Evolutionary conservation across 2,797 vertebrate genomes (phyloP), one percentile per base, ranked within the genome.

Genomic region (Alfaro cultratus): DNA sequence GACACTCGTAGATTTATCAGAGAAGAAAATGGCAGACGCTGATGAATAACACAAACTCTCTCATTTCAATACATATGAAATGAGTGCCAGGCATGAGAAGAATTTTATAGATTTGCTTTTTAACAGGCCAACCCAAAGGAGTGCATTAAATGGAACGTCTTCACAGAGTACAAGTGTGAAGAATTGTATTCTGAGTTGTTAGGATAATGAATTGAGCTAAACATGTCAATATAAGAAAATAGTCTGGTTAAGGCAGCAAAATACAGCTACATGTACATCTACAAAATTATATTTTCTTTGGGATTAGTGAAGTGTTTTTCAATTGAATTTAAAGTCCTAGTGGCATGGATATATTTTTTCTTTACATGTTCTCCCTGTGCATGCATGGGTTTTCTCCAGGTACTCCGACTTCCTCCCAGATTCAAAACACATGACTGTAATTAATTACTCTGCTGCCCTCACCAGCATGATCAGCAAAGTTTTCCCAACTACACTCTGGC

Each of bases 1-100:
- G 15, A 72, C 84, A 85, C 85, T 93, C 92, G 91, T 91, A 89
- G 92, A 89, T 73, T 74, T 60, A 77, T 85, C 82, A 73, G 64
- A 1, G 83, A 71, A 78, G 81, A 64, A 83, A 81, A 86, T 81
- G 76, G 88, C 81, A 75, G 79, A 76, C 85, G 80, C 47, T 53
- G 47, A 29, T 21, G 34, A 71, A 53, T 21, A 45, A 43, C 36
- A 46, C 55, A 46, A 62, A 43, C 41, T 23, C 26, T 16, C 68
- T 45, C 11, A 45, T 45, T 71, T n/a, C 5, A 45, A 71, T 45
- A 71, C 23, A 68, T 26, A 70, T n/a, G 67, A 43, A 23, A 70
- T 39, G 10, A 67, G 34, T 67, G 23, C 18, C 36, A 23, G 34
- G 16, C 16, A 1, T 39, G 36, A 39, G 9, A 39, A 39, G 36